Evolutionary conservation across 1,140 invertebrate species (phyloP), one percentile per base, ranked within the genome.

Genomic region (Agraylea sexmaculata): DNA sequence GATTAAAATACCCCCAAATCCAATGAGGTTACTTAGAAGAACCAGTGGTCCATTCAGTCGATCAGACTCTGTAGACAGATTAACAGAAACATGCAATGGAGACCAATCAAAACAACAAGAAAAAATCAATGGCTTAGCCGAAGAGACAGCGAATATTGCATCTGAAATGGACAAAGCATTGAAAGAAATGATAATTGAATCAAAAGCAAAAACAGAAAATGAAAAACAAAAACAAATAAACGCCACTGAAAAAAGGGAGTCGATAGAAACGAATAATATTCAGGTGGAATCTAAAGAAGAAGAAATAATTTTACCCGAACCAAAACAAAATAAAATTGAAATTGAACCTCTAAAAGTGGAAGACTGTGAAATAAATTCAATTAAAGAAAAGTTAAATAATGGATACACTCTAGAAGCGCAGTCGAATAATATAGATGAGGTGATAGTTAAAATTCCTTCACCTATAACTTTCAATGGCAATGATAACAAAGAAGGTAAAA

Each of bases 1-100:
- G 4, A 58, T 68, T 45, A 53, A 56, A 37, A 52, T 68, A 29
- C 65, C 65, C 22, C 53, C 63, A 1, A 66, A 68, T 45, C 65
- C 65, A 19, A 68, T 66, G 45, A 57, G 59, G 20, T 54, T 68
- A 35, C 40, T 68, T 13, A 52, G 59, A 48, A 59, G 56, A 29
- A 57, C 64, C 43, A 66, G 59, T 51, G 57, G 57, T 42, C 54
- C 62, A 4, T 53, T 56, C 39, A 40, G 17, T 22, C 20, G 47
- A 39, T 36, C 36, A 17, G 47, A 49, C 19, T 49, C 47, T 13
- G 13, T 49, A 7, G 43, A 49, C 4, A 20, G 17, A 21, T 19
- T 18, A 17, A 15, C n/a, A 30, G 27, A 37, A 31, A 10, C 30
- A 31, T 31, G 13, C 6, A 8, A 31, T 12, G n/a, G 18, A 13